These are phyloP conservation scores for Nymphalis urticae DNA, from an alignment of 2,888 invertebrate genomes.

Conservation along the genomic window DNA sequence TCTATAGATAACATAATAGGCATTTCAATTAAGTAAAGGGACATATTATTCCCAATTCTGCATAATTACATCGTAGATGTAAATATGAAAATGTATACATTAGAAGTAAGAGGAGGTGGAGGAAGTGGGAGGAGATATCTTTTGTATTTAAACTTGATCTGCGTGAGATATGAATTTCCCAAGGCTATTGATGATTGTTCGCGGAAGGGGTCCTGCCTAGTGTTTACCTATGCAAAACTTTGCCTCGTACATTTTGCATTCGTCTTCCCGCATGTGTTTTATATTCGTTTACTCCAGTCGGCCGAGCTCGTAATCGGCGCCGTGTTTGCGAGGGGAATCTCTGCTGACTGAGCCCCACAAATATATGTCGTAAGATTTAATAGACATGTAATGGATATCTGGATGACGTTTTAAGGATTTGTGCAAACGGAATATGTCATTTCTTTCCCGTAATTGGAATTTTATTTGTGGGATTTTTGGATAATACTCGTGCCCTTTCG, in stretches of 20 bases:
- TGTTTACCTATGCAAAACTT: slow-evolving; percentile 81
- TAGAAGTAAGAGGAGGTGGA: no score
- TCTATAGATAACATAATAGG: no score
- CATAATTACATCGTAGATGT: no score
- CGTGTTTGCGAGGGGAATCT: slow-evolving; percentile 78
- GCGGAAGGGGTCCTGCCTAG: slow-evolving; percentile 58
- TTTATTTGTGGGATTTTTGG: slow-evolving; percentile 78
- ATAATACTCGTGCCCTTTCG: slow-evolving; percentile 64
- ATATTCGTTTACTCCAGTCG: slow-evolving; percentile 81
- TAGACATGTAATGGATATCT: slow-evolving; percentile 82
- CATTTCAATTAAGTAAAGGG: no score
- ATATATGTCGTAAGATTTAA: slow-evolving; percentile 82
- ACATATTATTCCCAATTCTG: no score
- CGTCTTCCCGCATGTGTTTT: slow-evolving; percentile 81
- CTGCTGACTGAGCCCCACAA: slow-evolving; percentile 79
- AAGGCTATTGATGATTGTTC: slow-evolving; percentile 26
- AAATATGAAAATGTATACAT: no score
- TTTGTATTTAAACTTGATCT: background rate
- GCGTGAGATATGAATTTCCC: slow-evolving; percentile 7
- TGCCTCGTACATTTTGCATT: slow-evolving; percentile 73
- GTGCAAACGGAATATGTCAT: slow-evolving; percentile 82
- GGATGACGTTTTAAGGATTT: slow-evolving; percentile 82
- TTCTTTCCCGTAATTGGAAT: slow-evolving; percentile 75
- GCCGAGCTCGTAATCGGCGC: slow-evolving; percentile 77
- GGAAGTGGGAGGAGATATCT: no score